Conservation (phyloP, 2,888 invertebrate species). For the Trissoscelio sp. region DNA sequence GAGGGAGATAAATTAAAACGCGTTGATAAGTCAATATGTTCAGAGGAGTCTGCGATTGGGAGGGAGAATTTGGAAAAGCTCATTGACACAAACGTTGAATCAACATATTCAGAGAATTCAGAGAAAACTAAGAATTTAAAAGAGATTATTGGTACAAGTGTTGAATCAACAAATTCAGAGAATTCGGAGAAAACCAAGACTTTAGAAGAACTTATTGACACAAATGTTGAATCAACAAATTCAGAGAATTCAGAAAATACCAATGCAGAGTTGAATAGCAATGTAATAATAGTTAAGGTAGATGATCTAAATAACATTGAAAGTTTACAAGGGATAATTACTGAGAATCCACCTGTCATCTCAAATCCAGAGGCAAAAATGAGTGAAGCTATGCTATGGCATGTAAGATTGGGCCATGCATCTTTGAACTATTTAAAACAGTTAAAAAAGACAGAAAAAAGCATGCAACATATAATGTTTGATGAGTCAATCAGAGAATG, state of each 20-base stretch:
- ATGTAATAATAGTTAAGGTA: slow-evolving; percentile 28
- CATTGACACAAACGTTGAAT: slow-evolving; percentile 4
- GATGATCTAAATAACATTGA: slow-evolving; percentile 27
- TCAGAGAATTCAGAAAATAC: not conserved
- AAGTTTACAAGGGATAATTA: slow-evolving; percentile 16
- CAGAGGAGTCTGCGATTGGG: slow-evolving; percentile 23
- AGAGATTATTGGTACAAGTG: too few species aligned
- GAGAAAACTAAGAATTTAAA: slow-evolving; percentile 3
- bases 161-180: slow-evolving; percentile 7
- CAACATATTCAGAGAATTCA: slow-evolving; percentile 1
- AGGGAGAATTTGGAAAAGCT: slow-evolving; percentile 37
- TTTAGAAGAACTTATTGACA: too few species aligned
- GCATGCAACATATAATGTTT: slow-evolving; percentile 68
- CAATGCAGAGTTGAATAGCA: not conserved
- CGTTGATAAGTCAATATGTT: too few species aligned
- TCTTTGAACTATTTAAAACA: slow-evolving; percentile 70
- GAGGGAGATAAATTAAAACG: slow-evolving; percentile 22
- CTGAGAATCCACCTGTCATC: slow-evolving; percentile 9
- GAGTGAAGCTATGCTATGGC: slow-evolving; percentile 57
- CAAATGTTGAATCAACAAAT: not conserved
- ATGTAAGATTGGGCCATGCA: slow-evolving; percentile 61
- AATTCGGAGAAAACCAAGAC: too few species aligned
- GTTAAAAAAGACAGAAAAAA: slow-evolving; percentile 67
- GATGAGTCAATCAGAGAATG: slow-evolving; percentile 71
- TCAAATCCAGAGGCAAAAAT: slow-evolving; percentile 25